Evolutionary conservation across 2,888 invertebrate species (phyloP).

Genomic region (Peribatodes rhomboidaria): DNA sequence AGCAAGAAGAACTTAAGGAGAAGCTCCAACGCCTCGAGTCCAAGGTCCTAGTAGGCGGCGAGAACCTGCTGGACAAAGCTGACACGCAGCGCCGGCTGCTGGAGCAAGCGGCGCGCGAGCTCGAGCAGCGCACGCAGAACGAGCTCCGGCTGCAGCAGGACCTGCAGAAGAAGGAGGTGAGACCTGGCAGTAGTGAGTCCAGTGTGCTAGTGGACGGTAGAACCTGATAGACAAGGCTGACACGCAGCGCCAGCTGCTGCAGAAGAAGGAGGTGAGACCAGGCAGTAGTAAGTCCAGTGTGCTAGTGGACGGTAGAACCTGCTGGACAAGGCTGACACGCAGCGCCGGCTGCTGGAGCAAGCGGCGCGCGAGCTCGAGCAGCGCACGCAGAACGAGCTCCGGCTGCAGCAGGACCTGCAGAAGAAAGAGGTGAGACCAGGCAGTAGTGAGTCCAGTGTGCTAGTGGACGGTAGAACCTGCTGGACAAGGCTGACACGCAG

Average conservation of each 20-base stretch:
- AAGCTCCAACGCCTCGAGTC: conserved; percentile 96
- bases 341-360: conserved; percentile 95
- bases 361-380: conserved; percentile 94
- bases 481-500: too few relatives aligned
- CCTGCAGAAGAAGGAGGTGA: conserved; percentile 94
- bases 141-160: conserved; percentile 94
- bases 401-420: conserved; percentile 92
- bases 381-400: conserved; percentile 92
- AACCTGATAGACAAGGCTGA: conserved; percentile 99
- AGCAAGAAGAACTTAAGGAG: conserved; percentile 93
- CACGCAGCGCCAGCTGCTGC: conserved; percentile 94
- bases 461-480: conserved; percentile 95
- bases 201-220: conserved; percentile 96
- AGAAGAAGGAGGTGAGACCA: conserved; percentile 91
- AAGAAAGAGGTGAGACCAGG: conserved; percentile 90
- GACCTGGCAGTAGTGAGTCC: neutral
- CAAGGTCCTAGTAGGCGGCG: conserved; percentile 98
- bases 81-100: conserved; percentile 96
- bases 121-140: conserved; percentile 91
- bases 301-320: conserved; percentile 98
- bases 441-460: conserved; percentile 92
- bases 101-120: conserved; percentile 94
- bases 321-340: conserved; percentile 98
- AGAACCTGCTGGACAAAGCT: conserved; percentile 98
- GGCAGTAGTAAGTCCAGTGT: conserved; percentile 99